Evolutionary conservation across 2,888 invertebrate species (phyloP).

Genomic region (Malacosoma neustria): DNA sequence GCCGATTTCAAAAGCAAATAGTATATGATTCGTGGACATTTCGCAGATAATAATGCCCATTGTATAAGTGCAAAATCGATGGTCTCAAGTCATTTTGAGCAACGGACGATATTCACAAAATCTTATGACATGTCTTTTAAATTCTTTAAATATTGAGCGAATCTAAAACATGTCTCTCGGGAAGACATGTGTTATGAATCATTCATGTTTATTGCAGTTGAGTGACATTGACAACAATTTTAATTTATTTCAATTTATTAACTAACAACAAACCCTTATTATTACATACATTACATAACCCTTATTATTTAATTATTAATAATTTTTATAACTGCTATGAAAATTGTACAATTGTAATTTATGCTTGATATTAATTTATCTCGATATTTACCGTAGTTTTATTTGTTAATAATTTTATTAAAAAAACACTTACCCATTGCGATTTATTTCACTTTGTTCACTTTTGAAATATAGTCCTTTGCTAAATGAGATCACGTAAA

Average conservation of each 20-base stretch:
- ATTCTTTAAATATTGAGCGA: neutral
- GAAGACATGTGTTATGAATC: conserved; percentile 12
- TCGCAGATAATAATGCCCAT: conserved; percentile 23
- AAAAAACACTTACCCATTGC: conserved; percentile 58
- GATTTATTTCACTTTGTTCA: conserved; percentile 49
- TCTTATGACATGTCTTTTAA: neutral
- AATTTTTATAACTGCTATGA: no score
- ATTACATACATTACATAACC: no score
- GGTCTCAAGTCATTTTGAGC: conserved; percentile 17
- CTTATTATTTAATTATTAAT: no score
- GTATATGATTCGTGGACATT: conserved; percentile 25
- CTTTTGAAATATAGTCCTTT: conserved; percentile 38
- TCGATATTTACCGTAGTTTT: neutral
- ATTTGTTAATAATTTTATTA: conserved; percentile 3
- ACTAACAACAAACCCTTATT: no score
- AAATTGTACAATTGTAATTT: no score
- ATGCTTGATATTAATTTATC: no score
- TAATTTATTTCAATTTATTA: no score
- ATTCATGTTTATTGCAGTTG: conserved; percentile 1
- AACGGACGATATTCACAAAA: conserved; percentile 17
- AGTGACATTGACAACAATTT: no score
- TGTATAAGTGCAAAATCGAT: conserved; percentile 26
- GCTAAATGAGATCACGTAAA: conserved; percentile 49
- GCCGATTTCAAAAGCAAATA: conserved; percentile 28
- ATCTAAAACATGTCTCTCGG: conserved; percentile 7